Percentiles rank a stretch among this genome's conserved stretches.
Evolutionary conservation across 2,888 invertebrate genomes (phyloP).

Genomic region (Bellardia bayeri): DNA sequence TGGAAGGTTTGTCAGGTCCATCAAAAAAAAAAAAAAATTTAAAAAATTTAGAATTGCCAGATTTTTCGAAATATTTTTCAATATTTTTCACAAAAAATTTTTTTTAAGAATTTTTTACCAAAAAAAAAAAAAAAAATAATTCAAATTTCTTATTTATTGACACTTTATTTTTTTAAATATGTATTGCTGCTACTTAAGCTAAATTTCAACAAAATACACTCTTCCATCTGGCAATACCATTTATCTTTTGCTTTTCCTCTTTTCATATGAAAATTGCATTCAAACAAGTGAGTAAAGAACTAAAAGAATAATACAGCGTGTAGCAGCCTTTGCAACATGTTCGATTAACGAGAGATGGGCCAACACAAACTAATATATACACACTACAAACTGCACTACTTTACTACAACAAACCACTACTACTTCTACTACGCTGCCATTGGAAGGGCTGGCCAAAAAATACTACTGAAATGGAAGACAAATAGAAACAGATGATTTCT

Average conservation of each 20-base stretch:
- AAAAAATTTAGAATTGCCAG: too few species aligned
- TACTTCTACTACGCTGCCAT: neutral
- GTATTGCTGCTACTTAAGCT: too few species aligned
- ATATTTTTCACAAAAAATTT: too few species aligned
- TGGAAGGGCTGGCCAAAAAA: slow-evolving; percentile 44
- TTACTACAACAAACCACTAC: slow-evolving; percentile 6
- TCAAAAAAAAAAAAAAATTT: too few species aligned
- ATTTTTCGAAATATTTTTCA: too few species aligned
- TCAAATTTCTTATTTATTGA: neutral
- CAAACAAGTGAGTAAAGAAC: slow-evolving; percentile 59
- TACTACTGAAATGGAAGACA: slow-evolving; percentile 58
- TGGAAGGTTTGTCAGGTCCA: too few species aligned
- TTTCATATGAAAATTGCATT: slow-evolving; percentile 28
- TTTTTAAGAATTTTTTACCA: too few species aligned
- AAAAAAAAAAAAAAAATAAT: neutral
- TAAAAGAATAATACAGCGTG: neutral
- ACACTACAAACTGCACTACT: neutral
- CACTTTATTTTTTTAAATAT: neutral
- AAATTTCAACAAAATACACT: neutral
- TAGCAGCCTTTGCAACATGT: slow-evolving; percentile 40
- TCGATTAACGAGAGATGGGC: slow-evolving; percentile 1
- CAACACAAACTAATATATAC: neutral
- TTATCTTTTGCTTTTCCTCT: neutral
- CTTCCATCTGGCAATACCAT: slow-evolving; percentile 26
- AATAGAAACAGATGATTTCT: slow-evolving; percentile 57